Evolutionary conservation across 2,797 vertebrate species (phyloP).

Genomic region (Myripristis murdjan): DNA sequence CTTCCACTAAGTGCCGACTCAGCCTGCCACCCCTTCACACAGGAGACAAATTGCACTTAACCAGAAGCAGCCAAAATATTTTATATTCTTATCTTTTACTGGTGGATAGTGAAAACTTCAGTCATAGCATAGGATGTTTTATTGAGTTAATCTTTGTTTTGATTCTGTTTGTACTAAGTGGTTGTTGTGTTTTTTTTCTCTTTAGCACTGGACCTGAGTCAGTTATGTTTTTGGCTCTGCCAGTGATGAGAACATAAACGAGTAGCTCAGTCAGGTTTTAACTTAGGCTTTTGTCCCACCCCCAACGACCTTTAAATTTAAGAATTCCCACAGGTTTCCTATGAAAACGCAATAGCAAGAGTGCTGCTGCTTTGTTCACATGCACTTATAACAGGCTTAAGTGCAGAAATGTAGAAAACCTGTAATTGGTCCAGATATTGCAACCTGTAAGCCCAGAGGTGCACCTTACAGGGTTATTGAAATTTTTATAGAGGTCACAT

Average conservation of each 20-base stretch:
- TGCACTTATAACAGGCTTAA: not conserved
- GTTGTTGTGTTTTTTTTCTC: constrained; percentile 12
- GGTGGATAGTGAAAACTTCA: constrained; percentile 28
- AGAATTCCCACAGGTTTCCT: not conserved
- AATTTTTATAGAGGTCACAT: constrained; percentile 61
- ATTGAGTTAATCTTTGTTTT: constrained; percentile 8
- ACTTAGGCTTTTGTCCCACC: constrained; percentile 8
- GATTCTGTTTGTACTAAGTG: constrained; percentile 15
- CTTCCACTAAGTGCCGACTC: constrained; percentile 77
- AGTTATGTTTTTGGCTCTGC: constrained; percentile 29
- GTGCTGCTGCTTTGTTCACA: constrained; percentile 19
- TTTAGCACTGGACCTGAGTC: constrained; percentile 32
- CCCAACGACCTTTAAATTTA: constrained; percentile 13
- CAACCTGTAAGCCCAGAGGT: constrained; percentile 33
- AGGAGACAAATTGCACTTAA: constrained; percentile 79
- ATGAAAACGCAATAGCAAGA: constrained; percentile 13
- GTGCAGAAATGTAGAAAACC: constrained; percentile 13
- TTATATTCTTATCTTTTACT: constrained; percentile 25
- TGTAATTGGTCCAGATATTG: constrained; percentile 21
- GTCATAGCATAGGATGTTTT: constrained; percentile 16
- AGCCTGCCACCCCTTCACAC: constrained; percentile 64
- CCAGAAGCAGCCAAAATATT: constrained; percentile 74
- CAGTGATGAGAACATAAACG: constrained; percentile 24
- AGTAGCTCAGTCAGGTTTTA: constrained; percentile 12
- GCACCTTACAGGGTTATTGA: constrained; percentile 73